These are phyloP conservation scores for Penaeus indicus DNA, from an alignment of 1,140 invertebrate genomes.

Conservation along the genomic window DNA sequence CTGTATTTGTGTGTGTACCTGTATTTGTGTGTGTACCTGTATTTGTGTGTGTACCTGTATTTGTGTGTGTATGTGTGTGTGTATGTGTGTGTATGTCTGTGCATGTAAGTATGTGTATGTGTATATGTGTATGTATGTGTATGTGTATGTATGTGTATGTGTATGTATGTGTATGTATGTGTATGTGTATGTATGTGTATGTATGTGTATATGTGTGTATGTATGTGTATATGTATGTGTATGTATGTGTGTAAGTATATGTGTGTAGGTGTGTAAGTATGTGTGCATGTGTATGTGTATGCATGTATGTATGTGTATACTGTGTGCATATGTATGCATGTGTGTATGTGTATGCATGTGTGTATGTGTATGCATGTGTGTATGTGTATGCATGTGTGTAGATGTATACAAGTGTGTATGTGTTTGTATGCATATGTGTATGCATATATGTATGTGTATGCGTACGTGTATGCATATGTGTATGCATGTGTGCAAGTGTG, in stretches of 20 bases:
- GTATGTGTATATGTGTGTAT: not conserved
- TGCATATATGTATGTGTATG: no score
- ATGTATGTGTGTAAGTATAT: not conserved
- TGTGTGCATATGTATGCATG: not conserved
- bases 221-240: not conserved
- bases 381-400: not conserved
- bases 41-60: no score
- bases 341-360: not conserved
- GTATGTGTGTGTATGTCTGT: not conserved
- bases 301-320: not conserved
- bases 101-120: no score
- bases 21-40: no score
- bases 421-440: no score
- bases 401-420: not conserved
- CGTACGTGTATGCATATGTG: no score
- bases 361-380: not conserved
- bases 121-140: not conserved
- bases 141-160: not conserved
- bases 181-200: not conserved
- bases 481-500: no score
- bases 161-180: conserved; percentile 13
- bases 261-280: no score
- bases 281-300: no score
- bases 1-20: no score
- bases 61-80: no score